phyloP scores from a whole-genome alignment of 2,113 vertebrate genomes.

The Alethe diademata region DNA sequence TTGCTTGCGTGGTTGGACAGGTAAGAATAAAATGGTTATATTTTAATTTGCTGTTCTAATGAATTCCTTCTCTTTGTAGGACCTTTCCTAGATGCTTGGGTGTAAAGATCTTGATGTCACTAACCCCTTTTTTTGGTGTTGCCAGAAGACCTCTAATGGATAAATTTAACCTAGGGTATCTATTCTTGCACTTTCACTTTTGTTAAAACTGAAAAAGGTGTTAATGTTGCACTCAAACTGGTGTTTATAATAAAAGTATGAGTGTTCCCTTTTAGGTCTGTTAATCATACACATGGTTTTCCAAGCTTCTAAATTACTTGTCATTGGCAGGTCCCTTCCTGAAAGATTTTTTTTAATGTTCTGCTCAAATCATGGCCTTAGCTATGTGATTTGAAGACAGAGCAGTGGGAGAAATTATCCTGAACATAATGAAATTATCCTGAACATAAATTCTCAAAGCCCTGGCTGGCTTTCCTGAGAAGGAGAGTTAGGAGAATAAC shows the following conservation, averaged over 20 bases:
- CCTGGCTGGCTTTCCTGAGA: neutral
- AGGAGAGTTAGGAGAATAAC: neutral
- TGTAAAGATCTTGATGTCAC: neutral
- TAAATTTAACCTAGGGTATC: neutral
- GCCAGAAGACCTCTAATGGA: neutral
- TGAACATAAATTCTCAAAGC: neutral
- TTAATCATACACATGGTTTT: neutral
- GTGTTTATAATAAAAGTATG: neutral
- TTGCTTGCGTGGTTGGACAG: slow-evolving; percentile 94
- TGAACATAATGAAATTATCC: neutral
- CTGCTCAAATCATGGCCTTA: neutral
- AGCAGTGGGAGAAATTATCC: neutral
- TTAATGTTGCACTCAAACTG: neutral
- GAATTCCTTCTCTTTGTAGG: neutral
- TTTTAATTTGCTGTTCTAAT: neutral
- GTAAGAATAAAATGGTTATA: slow-evolving; percentile 63
- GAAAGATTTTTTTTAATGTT: neutral
- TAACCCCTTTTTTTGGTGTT: neutral
- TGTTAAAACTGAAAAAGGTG: neutral
- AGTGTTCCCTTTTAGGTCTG: neutral
- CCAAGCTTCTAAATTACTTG: neutral
- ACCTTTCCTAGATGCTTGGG: neutral
- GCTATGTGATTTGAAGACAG: neutral
- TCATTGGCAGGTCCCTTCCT: neutral
- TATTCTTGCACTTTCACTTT: neutral